Base-by-base conservation (phyloP, 2,113 vertebrate genomes). In the Solea senegalensis region DNA sequence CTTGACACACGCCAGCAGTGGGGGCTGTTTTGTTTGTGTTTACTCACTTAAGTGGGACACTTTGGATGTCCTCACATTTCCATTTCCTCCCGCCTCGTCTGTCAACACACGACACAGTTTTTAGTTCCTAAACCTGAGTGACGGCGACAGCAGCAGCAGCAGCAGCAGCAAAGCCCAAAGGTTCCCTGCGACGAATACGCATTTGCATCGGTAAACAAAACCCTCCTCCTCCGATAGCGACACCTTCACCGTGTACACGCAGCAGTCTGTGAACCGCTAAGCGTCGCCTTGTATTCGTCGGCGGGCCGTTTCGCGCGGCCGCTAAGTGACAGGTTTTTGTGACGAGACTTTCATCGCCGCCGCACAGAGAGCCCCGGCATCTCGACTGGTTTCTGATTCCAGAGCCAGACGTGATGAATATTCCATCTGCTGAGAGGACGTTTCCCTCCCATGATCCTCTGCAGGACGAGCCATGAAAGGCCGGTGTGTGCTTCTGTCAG, bases 391-490 rank as follows among this genome's bases (percentile, higher is more conserved):
- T 34, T 60, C 69, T 5, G 40, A 49, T 71, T 78, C 16, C 51
- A 10, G 65, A 54, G 75, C 77, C 83, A 85, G 80, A 85, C 72
- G 43, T 80, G 83, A 88, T 89, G 86, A 89, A 90, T 81, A 86
- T 85, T 90, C 89, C 85, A 88, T 86, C 86, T 89, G 87, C 86
- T 73, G 84, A 83, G 82, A 80, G 78, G 74, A 72, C 69, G 59
- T 62, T 76, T 74, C 74, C 65, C 82, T 78, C 78, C 84, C 78
- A 48, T 72, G 76, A 72, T 81, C 79, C 70, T 70, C 68, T 54
- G 76, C 78, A 83, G 87, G 81, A 83, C 76, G 82, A 88, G 82
- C 82, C 88, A 84, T 85, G 86, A 91, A 84, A 83, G 85, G 73
- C 50, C 68, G 73, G 86, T 74, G 62, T 80, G 65, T 62, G n/a